Conservation (phyloP, 2,113 vertebrate genomes). For the Dolichotis patagonum region DNA sequence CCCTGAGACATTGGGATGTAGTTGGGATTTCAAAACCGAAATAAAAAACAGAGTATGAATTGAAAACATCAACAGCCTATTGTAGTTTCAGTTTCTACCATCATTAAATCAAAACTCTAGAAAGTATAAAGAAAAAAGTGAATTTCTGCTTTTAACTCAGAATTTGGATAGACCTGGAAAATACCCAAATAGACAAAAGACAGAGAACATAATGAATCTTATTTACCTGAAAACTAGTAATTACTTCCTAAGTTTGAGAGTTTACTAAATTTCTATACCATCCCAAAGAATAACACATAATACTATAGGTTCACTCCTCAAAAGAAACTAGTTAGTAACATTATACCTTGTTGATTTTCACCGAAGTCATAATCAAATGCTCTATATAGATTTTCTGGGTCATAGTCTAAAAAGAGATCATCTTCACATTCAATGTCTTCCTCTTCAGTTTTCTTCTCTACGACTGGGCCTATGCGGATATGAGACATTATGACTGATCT, state of each 20-base stretch:
- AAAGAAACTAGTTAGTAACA: constrained; percentile 46
- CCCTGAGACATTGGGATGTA: neutral
- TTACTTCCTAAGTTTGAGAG: neutral
- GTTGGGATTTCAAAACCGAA: constrained; percentile 30
- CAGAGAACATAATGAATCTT: neutral
- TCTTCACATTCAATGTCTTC: constrained; percentile 75
- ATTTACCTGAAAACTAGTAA: neutral
- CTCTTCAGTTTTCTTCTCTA: constrained; percentile 86
- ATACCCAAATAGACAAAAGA: neutral
- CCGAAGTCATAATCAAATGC: constrained; percentile 63
- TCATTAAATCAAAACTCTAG: constrained; percentile 16
- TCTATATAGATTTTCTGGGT: constrained; percentile 71
- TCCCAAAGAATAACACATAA: neutral
- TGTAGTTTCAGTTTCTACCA: constrained; percentile 39
- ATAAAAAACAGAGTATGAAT: constrained; percentile 16
- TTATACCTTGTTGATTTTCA: constrained; percentile 84
- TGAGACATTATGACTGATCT: neutral
- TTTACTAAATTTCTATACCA: neutral
- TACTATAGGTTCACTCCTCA: neutral
- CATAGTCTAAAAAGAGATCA: constrained; percentile 71
- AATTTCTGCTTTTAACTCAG: neutral
- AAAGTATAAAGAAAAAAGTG: neutral
- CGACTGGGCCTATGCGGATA: constrained; percentile 77
- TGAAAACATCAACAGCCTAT: constrained; percentile 16
- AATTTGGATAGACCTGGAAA: constrained; percentile 7